Base-by-base conservation (phyloP, 2,797 vertebrate genomes). In the Etheostoma perlongum region DNA sequence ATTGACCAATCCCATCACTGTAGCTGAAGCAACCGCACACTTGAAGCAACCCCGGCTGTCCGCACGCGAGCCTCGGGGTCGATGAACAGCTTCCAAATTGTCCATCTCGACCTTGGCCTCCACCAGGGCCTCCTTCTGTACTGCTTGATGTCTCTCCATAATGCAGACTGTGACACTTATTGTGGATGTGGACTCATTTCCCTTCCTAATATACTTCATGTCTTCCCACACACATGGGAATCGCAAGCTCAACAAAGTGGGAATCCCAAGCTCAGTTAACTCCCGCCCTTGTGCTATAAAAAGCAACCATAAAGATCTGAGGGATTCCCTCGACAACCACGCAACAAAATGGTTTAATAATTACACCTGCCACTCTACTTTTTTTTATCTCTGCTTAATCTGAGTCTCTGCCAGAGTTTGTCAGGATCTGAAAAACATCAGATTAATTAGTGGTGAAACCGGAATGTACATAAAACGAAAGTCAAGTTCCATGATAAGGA, bases 261-360 rank as follows among this genome's bases (percentile, higher is more conserved):
- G 79, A 88, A 88, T 85, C 73, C 76, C 72, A 10, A 2, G 30
- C 21, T 42, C 2, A 4, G 23, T 8, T 44, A 18, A 23, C 8
- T 30, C 46, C 79, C 76, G 0, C 83, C 76, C 49, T 5, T 6
- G 0, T 12, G 40, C 15, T 44, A 63, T 79, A 67, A 65, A 80
- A 70, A 52, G 53, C 11, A 21, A 59, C 60, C 33, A 68, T 30
- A 75, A 11, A 78, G 40, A 19, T 36, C 5, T 0, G 2, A 91
- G 88, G 89, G 88, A 90, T 81, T 85, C 88, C 89, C 84, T 89
- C 19, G 1, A 12, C 42, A 3, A 53, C 48, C 12, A 67, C 10
- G 0, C 68, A 64, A 0, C 52, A 72, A 52, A 23, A 74, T 19
- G 15, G 68, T 30, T 85, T 36, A 66, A 63, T 82, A 0, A 79